These are phyloP conservation scores for Martes martes DNA, from an alignment of 2,113 vertebrate genomes.

Conservation along the genomic window DNA sequence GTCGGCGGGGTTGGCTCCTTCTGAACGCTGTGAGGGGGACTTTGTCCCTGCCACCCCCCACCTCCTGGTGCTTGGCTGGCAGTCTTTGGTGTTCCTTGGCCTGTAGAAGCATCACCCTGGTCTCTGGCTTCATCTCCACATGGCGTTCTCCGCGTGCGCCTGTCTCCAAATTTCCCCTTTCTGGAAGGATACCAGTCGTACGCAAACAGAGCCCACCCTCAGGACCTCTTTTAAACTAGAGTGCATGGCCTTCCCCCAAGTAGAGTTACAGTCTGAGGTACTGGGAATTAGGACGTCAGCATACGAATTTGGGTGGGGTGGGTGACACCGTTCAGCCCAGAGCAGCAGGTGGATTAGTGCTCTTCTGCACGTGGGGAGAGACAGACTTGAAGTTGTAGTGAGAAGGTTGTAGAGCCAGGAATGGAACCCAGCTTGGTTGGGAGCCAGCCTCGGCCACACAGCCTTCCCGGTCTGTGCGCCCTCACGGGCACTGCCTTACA, in stretches of 20 bases:
- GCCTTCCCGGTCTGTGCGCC: background rate
- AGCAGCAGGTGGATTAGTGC: background rate
- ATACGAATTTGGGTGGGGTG: background rate
- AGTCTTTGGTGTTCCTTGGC: background rate
- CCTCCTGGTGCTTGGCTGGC: background rate
- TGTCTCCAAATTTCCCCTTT: background rate
- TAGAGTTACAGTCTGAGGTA: background rate
- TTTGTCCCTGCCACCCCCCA: background rate
- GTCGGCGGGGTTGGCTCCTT: background rate
- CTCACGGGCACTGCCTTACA: background rate
- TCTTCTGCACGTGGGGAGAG: background rate
- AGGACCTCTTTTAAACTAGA: background rate
- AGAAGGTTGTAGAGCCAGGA: background rate
- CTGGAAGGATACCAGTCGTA: background rate
- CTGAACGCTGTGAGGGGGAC: background rate
- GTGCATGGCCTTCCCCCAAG: background rate
- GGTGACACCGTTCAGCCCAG: background rate
- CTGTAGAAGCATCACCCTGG: background rate
- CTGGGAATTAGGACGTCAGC: background rate
- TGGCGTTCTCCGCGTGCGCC: rapidly evolving
- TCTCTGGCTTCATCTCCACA: background rate
- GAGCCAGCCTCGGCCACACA: background rate
- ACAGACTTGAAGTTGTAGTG: background rate
- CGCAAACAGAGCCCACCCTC: background rate
- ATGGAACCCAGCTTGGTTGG: background rate